phyloP scores from a whole-genome alignment of 2,797 vertebrate species.

The Phaenicophaeus curvirostris region DNA sequence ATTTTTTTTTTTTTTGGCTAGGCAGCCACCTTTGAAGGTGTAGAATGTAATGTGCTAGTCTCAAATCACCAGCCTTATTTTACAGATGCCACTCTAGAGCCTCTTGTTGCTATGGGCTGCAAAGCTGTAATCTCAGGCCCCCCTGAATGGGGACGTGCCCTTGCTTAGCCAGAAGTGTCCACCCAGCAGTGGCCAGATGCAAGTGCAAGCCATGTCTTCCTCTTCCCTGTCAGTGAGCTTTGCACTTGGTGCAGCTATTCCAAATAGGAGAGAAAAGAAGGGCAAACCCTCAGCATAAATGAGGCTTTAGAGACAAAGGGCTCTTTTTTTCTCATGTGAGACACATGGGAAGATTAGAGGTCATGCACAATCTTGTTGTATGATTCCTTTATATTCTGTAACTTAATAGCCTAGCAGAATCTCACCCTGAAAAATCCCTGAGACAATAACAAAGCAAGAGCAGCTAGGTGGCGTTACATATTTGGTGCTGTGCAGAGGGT shows the following conservation, averaged over 20 bases:
- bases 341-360: not conserved
- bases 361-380: not conserved
- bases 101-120: not conserved
- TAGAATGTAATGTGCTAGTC: not conserved
- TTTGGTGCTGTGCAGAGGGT: not conserved
- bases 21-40: not conserved
- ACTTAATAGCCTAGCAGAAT: conserved; percentile 3
- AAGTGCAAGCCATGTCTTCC: not conserved
- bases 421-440: not conserved
- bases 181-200: not conserved
- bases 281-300: conserved; percentile 8
- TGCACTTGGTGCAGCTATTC: not conserved
- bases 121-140: not conserved
- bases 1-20: not conserved
- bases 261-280: not conserved
- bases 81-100: not conserved
- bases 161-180: not conserved
- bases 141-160: not conserved
- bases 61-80: not conserved
- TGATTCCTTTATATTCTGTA: not conserved
- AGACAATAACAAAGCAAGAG: not conserved
- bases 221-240: not conserved
- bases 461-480: not conserved
- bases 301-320: conserved; percentile 32
- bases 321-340: not conserved